A percentile compares a stretch with the other conserved stretches of the same genome.
Conservation (phyloP, 2,113 vertebrate species). For the Pseudorhombus dupliciocellatus region DNA sequence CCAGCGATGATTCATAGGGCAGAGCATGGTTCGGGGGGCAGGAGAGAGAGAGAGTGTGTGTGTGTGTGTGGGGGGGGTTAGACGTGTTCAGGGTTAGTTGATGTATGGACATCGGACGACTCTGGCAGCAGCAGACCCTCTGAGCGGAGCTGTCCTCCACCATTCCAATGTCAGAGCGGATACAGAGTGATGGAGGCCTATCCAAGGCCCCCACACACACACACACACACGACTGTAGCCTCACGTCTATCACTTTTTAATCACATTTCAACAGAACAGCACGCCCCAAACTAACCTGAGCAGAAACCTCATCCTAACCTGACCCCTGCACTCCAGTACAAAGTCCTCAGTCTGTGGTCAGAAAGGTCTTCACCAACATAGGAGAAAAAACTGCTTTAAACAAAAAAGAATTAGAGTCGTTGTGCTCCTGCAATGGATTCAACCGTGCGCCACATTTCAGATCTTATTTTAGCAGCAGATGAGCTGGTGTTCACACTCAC, state of each 20-base stretch:
- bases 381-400: background rate
- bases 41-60: background rate
- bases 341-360: no score
- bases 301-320: background rate
- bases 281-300: background rate
- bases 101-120: slow-evolving; percentile 35
- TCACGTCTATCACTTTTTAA: no score
- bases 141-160: slow-evolving; percentile 27
- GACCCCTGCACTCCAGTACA: no score
- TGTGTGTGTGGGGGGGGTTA: background rate
- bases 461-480: slow-evolving; percentile 65
- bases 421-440: slow-evolving; percentile 36
- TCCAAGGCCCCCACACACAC: background rate
- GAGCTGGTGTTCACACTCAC: slow-evolving; percentile 46
- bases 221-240: background rate
- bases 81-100: slow-evolving; percentile 21
- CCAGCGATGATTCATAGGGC: slow-evolving; percentile 71
- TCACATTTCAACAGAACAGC: no score
- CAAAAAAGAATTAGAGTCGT: background rate
- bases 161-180: slow-evolving; percentile 13
- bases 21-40: background rate
- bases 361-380: no score
- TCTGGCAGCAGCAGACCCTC: background rate
- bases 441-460: slow-evolving; percentile 36
- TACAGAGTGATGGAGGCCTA: background rate